These are phyloP conservation scores for Sebastes schlegelii DNA, from an alignment of 2,113 vertebrate species.

Conservation along the genomic window DNA sequence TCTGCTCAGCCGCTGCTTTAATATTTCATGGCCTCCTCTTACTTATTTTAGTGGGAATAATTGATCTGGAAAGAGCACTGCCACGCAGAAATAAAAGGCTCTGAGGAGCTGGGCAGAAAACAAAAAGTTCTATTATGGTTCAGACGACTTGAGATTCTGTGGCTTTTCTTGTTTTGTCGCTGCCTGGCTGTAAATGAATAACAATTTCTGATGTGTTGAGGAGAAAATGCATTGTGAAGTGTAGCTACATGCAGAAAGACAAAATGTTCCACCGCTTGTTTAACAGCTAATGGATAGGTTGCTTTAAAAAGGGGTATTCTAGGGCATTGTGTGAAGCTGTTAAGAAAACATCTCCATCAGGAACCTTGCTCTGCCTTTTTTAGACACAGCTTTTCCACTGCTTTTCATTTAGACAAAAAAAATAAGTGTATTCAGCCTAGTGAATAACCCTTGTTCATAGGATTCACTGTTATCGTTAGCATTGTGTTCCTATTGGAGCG, in stretches of 20 bases:
- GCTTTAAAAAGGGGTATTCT: constrained; percentile 28
- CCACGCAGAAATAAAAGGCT: constrained; percentile 59
- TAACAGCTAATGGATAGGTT: constrained; percentile 38
- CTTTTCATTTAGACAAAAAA: constrained; percentile 35
- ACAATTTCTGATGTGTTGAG: constrained; percentile 31
- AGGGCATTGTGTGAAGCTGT: constrained; percentile 27
- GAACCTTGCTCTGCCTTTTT: not conserved
- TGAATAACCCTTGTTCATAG: constrained; percentile 20
- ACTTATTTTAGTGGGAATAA: constrained; percentile 84
- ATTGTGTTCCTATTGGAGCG: constrained; percentile 16
- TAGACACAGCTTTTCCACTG: constrained; percentile 8
- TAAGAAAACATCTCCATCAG: constrained; percentile 35
- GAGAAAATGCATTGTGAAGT: constrained; percentile 15
- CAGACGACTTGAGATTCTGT: constrained; percentile 25
- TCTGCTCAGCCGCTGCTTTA: constrained; percentile 70
- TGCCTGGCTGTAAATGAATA: constrained; percentile 16
- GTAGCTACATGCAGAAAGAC: constrained; percentile 30
- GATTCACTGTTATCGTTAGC: constrained; percentile 37
- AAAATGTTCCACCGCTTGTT: constrained; percentile 54
- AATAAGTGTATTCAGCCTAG: constrained; percentile 1
- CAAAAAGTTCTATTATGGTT: constrained; percentile 32
- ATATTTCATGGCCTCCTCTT: constrained; percentile 81
- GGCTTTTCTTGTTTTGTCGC: constrained; percentile 6
- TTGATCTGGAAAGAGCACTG: constrained; percentile 80
- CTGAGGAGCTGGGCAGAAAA: constrained; percentile 17